Evolutionary conservation across 2,113 vertebrate genomes (phyloP).

Genomic region (Ascaphus truei): DNA sequence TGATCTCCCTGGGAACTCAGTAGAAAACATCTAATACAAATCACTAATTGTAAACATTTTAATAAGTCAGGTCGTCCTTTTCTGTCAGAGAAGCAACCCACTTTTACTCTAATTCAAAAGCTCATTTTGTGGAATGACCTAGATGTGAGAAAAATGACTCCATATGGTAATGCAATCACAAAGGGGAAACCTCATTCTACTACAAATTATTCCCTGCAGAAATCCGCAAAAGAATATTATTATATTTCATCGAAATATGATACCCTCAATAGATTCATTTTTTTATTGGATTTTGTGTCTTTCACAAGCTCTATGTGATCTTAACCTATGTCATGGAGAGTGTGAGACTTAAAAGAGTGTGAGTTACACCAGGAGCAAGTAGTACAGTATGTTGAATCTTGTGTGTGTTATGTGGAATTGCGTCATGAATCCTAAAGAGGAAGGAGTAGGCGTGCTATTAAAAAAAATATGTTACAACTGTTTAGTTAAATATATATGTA

Average conservation of each 20-base stretch:
- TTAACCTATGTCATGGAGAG: not conserved
- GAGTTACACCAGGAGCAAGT: not conserved
- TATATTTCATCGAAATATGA: constrained; percentile 15
- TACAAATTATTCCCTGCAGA: constrained; percentile 42
- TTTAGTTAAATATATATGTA: not conserved
- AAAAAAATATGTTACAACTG: no score
- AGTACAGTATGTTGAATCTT: not conserved
- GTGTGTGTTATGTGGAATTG: not conserved
- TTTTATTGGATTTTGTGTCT: constrained; percentile 35
- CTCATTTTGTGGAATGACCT: constrained; percentile 44
- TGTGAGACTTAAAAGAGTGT: not conserved
- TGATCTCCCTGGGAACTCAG: constrained; percentile 38
- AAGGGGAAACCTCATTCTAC: constrained; percentile 41
- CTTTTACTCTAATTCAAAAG: constrained; percentile 33
- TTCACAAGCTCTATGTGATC: not conserved
- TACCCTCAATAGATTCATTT: constrained; percentile 8
- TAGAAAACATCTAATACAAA: constrained; percentile 43
- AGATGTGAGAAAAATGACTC: constrained; percentile 39
- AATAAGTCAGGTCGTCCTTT: constrained; percentile 46
- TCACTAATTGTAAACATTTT: constrained; percentile 24
- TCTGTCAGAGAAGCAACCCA: constrained; percentile 29
- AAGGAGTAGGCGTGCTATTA: not conserved
- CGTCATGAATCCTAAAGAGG: not conserved
- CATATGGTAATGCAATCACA: constrained; percentile 46
- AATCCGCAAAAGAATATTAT: constrained; percentile 32